A percentile compares a stretch with the other conserved stretches of the same genome.
Conservation (phyloP, 2,113 vertebrate genomes). For the Ivindomyrus marchei region DNA sequence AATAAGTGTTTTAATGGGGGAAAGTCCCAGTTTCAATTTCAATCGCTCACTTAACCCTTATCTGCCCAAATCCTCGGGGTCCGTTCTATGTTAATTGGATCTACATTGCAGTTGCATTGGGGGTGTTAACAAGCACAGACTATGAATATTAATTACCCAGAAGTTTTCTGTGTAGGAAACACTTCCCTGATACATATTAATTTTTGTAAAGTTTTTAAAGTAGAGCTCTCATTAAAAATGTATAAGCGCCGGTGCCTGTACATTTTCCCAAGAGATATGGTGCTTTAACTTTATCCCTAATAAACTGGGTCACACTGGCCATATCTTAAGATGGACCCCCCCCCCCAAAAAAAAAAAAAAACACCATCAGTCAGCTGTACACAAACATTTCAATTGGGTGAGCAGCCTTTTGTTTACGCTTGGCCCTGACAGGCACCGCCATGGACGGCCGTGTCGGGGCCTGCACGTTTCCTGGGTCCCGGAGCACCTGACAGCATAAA, state of each 20-base stretch:
- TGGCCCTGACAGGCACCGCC: slow-evolving; percentile 49
- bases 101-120: slow-evolving; percentile 72
- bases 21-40: slow-evolving; percentile 63
- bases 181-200: slow-evolving; percentile 80
- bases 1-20: slow-evolving; percentile 64
- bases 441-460: slow-evolving; percentile 41
- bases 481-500: slow-evolving; percentile 48
- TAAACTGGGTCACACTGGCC: slow-evolving; percentile 60
- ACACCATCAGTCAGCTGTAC: slow-evolving; percentile 46
- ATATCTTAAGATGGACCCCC: slow-evolving; percentile 41
- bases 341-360: slow-evolving; percentile 35
- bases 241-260: slow-evolving; percentile 51
- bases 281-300: slow-evolving; percentile 59
- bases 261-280: slow-evolving; percentile 56
- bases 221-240: slow-evolving; percentile 76
- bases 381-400: slow-evolving; percentile 50
- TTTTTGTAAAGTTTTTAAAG: slow-evolving; percentile 75
- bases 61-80: slow-evolving; percentile 75
- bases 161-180: slow-evolving; percentile 76
- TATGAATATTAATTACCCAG: slow-evolving; percentile 87
- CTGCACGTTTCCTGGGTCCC: slow-evolving; percentile 35
- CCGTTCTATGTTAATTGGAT: slow-evolving; percentile 66
- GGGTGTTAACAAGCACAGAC: slow-evolving; percentile 78
- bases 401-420: slow-evolving; percentile 39
- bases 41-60: slow-evolving; percentile 72